phyloP scores from a whole-genome alignment of 2,888 invertebrate species.

The Xestia c-nigrum region DNA sequence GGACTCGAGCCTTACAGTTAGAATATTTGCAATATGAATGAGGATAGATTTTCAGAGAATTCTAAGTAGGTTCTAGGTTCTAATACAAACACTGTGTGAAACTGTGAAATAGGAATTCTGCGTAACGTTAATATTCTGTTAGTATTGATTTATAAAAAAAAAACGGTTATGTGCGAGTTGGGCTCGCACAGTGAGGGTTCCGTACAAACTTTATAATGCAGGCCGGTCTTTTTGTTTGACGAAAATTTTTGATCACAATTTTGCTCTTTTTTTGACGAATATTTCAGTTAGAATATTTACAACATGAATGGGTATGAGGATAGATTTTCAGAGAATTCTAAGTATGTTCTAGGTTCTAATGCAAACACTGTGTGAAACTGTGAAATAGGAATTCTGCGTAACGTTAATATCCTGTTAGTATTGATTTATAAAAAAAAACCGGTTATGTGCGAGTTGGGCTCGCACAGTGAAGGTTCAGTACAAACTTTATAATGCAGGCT shows the following conservation, averaged over 20 bases:
- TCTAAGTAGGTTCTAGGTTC: not conserved
- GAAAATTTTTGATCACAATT: too few species aligned
- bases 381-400: not conserved
- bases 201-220: too few species aligned
- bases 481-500: too few species aligned
- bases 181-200: too few species aligned
- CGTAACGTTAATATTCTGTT: not conserved
- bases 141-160: not conserved
- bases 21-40: constrained; percentile 47
- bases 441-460: too few species aligned
- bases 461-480: too few species aligned
- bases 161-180: too few species aligned
- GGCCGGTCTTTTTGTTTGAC: too few species aligned
- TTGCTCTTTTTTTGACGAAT: too few species aligned
- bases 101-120: not conserved
- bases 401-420: not conserved
- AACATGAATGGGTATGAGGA: constrained; percentile 25
- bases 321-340: constrained; percentile 15
- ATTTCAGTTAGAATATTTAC: constrained; percentile 48
- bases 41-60: constrained; percentile 7
- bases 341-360: not conserved
- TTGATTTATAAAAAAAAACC: too few species aligned
- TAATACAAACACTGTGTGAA: not conserved
- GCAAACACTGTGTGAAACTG: not conserved
- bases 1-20: constrained; percentile 31